Conservation (phyloP, 2,888 invertebrate genomes). For the Neoascia interrupta region DNA sequence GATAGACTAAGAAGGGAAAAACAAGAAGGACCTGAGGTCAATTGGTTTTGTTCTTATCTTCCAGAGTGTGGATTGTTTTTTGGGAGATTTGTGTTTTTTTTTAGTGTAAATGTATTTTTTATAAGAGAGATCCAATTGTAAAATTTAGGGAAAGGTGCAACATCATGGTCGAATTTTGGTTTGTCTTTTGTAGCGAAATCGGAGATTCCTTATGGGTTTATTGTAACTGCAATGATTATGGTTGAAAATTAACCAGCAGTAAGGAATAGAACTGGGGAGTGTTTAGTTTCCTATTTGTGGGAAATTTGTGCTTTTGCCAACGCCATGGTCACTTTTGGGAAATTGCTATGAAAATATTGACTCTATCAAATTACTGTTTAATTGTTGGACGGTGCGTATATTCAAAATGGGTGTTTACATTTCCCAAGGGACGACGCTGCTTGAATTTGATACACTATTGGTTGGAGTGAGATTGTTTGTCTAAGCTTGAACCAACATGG, state of each 20-base stretch:
- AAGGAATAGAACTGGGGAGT: background rate
- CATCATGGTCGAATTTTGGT: constrained; percentile 23
- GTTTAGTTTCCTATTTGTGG: background rate
- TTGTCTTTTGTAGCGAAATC: no score
- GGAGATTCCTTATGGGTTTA: no score
- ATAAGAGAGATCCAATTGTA: constrained; percentile 3
- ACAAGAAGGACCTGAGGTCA: constrained; percentile 46
- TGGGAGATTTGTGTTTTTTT: constrained; percentile 45
- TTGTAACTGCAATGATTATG: background rate
- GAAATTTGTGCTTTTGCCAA: background rate
- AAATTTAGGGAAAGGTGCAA: constrained; percentile 61
- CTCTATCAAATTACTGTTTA: constrained; percentile 55
- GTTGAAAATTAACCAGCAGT: background rate
- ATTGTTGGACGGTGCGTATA: constrained; percentile 25
- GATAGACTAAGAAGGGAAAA: constrained; percentile 13
- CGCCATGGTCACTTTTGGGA: constrained; percentile 1
- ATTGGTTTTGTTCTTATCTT: constrained; percentile 70
- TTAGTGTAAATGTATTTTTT: background rate
- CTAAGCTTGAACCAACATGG: constrained; percentile 3
- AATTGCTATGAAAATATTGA: constrained; percentile 38
- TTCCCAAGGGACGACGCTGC: constrained; percentile 39
- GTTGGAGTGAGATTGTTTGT: background rate
- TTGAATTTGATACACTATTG: constrained; percentile 23
- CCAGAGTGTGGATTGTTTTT: constrained; percentile 75
- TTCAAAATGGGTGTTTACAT: constrained; percentile 46